Evolutionary conservation across 2,888 invertebrate species (phyloP).

Genomic region (Stratiomys singularior): DNA sequence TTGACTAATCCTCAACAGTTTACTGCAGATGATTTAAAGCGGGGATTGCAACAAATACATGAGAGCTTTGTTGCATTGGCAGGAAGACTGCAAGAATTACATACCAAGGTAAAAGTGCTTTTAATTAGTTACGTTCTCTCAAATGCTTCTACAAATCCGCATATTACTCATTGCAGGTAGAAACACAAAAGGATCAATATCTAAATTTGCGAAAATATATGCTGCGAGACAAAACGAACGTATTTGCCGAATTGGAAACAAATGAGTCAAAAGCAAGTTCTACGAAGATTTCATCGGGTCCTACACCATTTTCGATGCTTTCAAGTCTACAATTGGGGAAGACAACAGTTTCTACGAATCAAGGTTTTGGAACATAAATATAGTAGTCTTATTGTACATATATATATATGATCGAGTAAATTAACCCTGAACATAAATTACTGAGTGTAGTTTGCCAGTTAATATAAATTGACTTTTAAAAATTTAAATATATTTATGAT

Average conservation of each 20-base stretch:
- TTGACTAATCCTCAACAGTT: slow-evolving; percentile 73
- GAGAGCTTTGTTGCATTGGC: slow-evolving; percentile 88
- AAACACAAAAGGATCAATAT: slow-evolving; percentile 85
- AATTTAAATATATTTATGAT: slow-evolving; percentile 4
- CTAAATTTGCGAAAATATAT: slow-evolving; percentile 82
- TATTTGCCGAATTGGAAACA: slow-evolving; percentile 71
- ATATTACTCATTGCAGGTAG: slow-evolving; percentile 67
- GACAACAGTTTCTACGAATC: slow-evolving; percentile 37
- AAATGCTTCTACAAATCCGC: background rate
- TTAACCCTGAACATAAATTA: background rate
- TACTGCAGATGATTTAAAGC: slow-evolving; percentile 79
- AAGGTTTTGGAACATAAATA: slow-evolving; percentile 50
- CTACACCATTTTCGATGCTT: slow-evolving; percentile 70
- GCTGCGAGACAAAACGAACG: slow-evolving; percentile 76
- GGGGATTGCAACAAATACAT: slow-evolving; percentile 83
- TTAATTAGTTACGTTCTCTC: background rate
- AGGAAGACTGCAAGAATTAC: slow-evolving; percentile 85
- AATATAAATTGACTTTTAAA: background rate
- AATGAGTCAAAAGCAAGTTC: slow-evolving; percentile 60
- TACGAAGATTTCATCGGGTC: slow-evolving; percentile 69
- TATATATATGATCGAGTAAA: background rate
- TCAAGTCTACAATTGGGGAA: slow-evolving; percentile 47
- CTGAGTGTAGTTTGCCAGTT: slow-evolving; percentile 6
- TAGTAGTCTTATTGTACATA: slow-evolving; percentile 38
- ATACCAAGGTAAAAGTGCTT: slow-evolving; percentile 67